These are phyloP conservation scores for Synergus itoensis DNA, from an alignment of 2,888 invertebrate species.

Conservation along the genomic window DNA sequence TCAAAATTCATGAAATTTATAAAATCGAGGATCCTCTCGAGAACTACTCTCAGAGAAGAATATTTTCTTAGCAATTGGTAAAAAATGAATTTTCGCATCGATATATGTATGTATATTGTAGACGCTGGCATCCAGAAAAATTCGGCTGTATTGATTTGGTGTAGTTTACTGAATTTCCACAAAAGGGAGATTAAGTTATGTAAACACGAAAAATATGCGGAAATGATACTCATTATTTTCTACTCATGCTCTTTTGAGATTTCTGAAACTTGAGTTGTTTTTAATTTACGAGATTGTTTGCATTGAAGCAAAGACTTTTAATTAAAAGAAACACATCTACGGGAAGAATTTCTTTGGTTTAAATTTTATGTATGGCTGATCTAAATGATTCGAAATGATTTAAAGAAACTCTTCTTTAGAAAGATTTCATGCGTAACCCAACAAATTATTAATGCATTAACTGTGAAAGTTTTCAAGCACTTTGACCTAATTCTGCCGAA, in stretches of 20 bases:
- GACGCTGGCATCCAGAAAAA: not conserved
- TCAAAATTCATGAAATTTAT: not conserved
- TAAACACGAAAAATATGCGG: not conserved
- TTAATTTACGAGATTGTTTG: not conserved
- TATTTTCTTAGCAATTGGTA: conserved; percentile 5
- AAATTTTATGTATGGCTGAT: too few relatives aligned
- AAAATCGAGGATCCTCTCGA: not conserved
- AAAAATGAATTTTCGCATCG: conserved; percentile 33
- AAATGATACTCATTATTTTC: not conserved
- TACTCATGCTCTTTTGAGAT: not conserved
- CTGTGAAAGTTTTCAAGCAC: not conserved
- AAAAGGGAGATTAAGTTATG: conserved; percentile 8
- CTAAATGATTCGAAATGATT: not conserved
- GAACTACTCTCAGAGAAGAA: not conserved
- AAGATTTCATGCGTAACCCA: not conserved
- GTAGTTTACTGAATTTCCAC: not conserved
- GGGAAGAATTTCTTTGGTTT: too few relatives aligned
- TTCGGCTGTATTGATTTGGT: conserved; percentile 23
- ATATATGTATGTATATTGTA: conserved; percentile 13
- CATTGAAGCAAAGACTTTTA: not conserved
- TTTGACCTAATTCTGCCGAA: not conserved
- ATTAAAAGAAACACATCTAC: not conserved
- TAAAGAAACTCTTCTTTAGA: not conserved
- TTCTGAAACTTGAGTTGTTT: not conserved
- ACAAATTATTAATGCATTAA: not conserved